These are phyloP conservation scores for Scaptomyza hsui DNA, from an alignment of 1,140 invertebrate species.

Conservation along the genomic window DNA sequence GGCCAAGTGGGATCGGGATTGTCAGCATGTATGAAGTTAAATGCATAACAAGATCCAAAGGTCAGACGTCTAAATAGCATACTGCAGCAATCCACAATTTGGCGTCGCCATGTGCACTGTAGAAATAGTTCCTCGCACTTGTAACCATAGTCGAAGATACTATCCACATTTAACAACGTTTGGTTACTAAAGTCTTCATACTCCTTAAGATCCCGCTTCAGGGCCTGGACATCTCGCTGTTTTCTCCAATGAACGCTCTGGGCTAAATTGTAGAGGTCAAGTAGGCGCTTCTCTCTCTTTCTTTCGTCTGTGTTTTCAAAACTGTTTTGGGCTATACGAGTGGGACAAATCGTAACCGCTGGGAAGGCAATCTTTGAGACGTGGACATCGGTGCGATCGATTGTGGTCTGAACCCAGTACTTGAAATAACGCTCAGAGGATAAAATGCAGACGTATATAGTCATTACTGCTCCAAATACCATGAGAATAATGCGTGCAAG, in stretches of 20 bases:
- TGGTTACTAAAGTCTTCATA: slow-evolving; percentile 20
- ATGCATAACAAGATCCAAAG: slow-evolving; percentile 50
- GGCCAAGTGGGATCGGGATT: slow-evolving; percentile 57
- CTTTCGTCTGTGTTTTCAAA: neutral
- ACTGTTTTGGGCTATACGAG: slow-evolving; percentile 8
- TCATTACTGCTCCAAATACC: slow-evolving; percentile 23
- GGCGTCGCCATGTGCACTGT: slow-evolving; percentile 59
- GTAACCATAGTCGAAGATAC: slow-evolving; percentile 20
- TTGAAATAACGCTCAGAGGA: slow-evolving; percentile 73
- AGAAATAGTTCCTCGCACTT: slow-evolving; percentile 54
- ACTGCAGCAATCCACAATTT: slow-evolving; percentile 55
- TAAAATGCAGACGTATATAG: slow-evolving; percentile 55
- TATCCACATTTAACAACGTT: neutral
- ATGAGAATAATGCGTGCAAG: slow-evolving; percentile 27
- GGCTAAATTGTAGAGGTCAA: slow-evolving; percentile 37
- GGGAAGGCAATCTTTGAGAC: slow-evolving; percentile 72
- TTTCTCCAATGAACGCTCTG: slow-evolving; percentile 42
- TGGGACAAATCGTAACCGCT: slow-evolving; percentile 68
- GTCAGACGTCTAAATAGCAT: slow-evolving; percentile 33
- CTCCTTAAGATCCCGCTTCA: slow-evolving; percentile 9
- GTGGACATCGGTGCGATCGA: slow-evolving; percentile 73
- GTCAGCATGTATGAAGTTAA: slow-evolving; percentile 29
- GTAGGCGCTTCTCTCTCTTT: neutral
- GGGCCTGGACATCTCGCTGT: neutral
- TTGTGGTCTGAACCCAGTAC: slow-evolving; percentile 74